phyloP scores from a whole-genome alignment of 2,113 vertebrate genomes.

The Calonectris borealis region DNA sequence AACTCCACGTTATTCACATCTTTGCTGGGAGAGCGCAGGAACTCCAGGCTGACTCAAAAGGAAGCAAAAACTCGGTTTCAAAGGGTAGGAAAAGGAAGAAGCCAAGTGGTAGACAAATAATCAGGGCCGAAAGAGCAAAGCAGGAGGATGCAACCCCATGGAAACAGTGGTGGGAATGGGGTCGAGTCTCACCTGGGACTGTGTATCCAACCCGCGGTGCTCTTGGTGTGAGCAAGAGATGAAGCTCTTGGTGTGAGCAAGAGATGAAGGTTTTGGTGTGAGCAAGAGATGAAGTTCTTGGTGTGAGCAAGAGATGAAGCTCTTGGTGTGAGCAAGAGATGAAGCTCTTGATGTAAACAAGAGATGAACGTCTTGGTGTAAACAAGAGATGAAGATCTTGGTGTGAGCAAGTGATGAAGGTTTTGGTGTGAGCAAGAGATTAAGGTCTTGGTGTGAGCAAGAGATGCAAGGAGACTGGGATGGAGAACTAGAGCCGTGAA shows the following conservation, averaged over 20 bases:
- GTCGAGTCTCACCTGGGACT: neutral
- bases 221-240: neutral
- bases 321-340: neutral
- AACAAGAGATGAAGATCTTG: neutral
- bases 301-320: neutral
- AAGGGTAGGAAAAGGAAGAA: conserved; percentile 53
- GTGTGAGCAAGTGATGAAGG: neutral
- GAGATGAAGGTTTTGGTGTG: neutral
- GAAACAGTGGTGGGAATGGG: neutral
- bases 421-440: neutral
- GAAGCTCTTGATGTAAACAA: fast-evolving
- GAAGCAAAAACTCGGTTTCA: conserved; percentile 2
- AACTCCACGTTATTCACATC: neutral
- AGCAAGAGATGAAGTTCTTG: neutral
- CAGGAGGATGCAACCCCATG: neutral
- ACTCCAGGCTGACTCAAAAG: conserved; percentile 4
- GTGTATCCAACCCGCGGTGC: neutral
- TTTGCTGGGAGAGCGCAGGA: neutral
- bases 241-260: neutral
- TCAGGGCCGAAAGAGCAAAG: neutral
- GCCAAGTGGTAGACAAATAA: conserved; percentile 21
- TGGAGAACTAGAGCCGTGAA: neutral
- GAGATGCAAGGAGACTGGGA: fast-evolving
- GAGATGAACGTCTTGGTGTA: neutral
- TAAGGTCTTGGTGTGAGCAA: neutral